Conservation (phyloP, 1,140 invertebrate species). For the Aleiodes sp. region DNA sequence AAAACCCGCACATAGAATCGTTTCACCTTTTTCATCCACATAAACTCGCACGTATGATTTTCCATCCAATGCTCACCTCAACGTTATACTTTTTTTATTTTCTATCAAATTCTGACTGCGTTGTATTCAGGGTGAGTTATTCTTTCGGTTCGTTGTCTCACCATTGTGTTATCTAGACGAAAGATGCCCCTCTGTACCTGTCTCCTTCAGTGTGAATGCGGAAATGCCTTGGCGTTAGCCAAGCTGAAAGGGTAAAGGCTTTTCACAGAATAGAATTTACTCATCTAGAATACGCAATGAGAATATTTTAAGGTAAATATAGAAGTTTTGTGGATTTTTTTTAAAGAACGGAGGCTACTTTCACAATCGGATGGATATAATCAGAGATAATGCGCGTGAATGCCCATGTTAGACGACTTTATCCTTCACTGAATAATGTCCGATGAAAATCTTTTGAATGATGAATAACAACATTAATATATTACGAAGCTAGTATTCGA, state of each 20-base stretch:
- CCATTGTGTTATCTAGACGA: conserved; percentile 57
- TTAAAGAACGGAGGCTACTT: conserved; percentile 24
- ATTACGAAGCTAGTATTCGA: no score
- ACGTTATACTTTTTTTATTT: no score
- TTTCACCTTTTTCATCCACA: no score
- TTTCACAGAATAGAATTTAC: background rate
- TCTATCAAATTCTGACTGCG: conserved; percentile 51
- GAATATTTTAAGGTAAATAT: background rate
- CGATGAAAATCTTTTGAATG: no score
- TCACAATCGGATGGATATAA: background rate
- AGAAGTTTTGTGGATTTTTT: background rate
- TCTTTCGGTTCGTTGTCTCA: conserved; percentile 61
- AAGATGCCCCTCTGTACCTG: conserved; percentile 29
- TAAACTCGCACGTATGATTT: conserved; percentile 49
- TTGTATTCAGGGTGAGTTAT: conserved; percentile 58
- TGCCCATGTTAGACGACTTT: no score
- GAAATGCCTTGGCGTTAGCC: background rate
- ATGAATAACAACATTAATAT: no score
- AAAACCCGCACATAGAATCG: no score
- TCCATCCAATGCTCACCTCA: conserved; percentile 32
- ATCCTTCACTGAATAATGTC: no score
- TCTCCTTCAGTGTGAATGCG: background rate
- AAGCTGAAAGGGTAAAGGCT: background rate
- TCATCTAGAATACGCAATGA: conserved; percentile 9
- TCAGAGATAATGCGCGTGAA: no score